phyloP scores from a whole-genome alignment of 2,888 invertebrate species.

The Acronicta psi region DNA sequence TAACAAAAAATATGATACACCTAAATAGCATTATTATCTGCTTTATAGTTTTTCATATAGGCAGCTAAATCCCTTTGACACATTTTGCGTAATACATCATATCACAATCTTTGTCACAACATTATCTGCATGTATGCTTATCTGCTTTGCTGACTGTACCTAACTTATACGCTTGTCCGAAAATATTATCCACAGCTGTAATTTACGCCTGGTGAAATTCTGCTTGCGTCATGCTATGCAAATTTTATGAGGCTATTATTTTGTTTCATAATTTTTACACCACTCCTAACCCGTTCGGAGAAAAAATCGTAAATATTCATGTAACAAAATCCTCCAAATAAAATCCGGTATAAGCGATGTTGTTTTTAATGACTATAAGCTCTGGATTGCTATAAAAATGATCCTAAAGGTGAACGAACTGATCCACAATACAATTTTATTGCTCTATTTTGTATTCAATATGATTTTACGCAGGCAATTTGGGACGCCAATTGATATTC shows the following conservation, averaged over 20 bases:
- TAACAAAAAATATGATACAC: no score
- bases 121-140: no score
- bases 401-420: constrained; percentile 19
- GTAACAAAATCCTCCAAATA: constrained; percentile 38
- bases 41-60: no score
- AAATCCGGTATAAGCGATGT: constrained; percentile 21
- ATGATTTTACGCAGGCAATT: constrained; percentile 14
- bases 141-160: no score
- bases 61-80: no score
- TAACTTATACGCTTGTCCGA: no score
- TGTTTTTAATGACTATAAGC: constrained; percentile 22
- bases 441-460: constrained; percentile 28
- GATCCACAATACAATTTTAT: constrained; percentile 10
- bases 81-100: no score
- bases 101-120: no score
- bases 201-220: constrained; percentile 56
- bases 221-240: constrained; percentile 64
- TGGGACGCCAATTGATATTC: constrained; percentile 31
- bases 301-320: constrained; percentile 51
- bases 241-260: constrained; percentile 69
- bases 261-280: constrained; percentile 65
- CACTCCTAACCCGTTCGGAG: constrained; percentile 54
- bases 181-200: constrained; percentile 36
- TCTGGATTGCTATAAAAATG: constrained; percentile 18
- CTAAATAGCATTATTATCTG: no score